Evolutionary conservation across 1,140 invertebrate genomes (phyloP), one percentile per base, ranked within the genome.

Genomic region (Drosophila sucinea): DNA sequence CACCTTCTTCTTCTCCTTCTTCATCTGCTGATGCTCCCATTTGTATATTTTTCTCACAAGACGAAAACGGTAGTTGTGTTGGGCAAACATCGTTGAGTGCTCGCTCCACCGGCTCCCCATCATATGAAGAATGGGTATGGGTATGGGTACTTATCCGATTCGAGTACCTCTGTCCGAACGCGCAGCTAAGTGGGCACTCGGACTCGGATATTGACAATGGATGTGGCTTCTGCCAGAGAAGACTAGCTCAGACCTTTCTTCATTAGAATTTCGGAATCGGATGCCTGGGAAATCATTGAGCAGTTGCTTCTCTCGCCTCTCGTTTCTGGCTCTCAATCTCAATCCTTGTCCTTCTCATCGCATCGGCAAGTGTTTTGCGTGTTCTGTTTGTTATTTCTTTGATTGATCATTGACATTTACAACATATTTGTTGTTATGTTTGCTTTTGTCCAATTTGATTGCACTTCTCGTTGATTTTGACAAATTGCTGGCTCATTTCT

Each of bases 351-450:
- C 32, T 32, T 38, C 47, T 38, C 33, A 23, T 56, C 32, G 23
- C 51, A 35, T 54, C 25, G 33, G 17, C 30, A 63, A 78, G 77
- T 79, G 81, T 81, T 79, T 70, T 51, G 44, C 23, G 44, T 51
- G 44, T 51, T 51, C 23, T 51, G 77, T 81, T 77, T 78, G 69
- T 67, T 71, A 75, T 75, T 86, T 56, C 25, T 67, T 81, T 89
- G 84, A 89, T 89, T 85, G 84, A 89, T 89, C 87, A 90, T 89
- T 89, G 84, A 89, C 84, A 89, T 89, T 89, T 89, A 89, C 84
- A 89, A 90, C 85, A 89, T 90, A 89, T 89, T 89, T 90, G 80
- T 73, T 74, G 70, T 55, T 58, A 4, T 51, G 23, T 51, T 51
- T 51, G 23, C 44, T 51, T 51, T 51, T 51, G 55, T 60, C 67